These are phyloP conservation scores for Nemurella pictetii DNA, from an alignment of 2,888 invertebrate species.

Conservation along the genomic window DNA sequence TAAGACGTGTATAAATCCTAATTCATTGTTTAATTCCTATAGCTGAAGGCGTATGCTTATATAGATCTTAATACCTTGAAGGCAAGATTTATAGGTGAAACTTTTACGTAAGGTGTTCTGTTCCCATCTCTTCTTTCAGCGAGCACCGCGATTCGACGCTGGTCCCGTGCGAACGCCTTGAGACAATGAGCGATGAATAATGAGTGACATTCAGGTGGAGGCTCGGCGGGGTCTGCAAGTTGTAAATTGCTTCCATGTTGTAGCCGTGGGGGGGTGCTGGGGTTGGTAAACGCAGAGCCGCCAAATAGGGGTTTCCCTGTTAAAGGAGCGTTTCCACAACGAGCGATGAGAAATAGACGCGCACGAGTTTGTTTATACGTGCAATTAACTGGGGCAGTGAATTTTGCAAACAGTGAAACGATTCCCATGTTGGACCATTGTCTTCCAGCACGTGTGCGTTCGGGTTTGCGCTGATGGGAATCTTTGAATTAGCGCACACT, in stretches of 20 bases:
- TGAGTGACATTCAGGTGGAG: constrained; percentile 27
- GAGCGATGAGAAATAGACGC: constrained; percentile 16
- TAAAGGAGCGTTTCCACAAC: not conserved
- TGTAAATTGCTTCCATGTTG: constrained; percentile 26
- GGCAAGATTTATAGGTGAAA: constrained; percentile 29
- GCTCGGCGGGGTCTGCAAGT: constrained; percentile 19
- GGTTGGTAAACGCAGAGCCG: not conserved
- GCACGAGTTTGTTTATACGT: not conserved
- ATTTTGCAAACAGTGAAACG: constrained; percentile 12
- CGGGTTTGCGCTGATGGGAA: not conserved
- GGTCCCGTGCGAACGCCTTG: not conserved
- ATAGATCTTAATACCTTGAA: constrained; percentile 30
- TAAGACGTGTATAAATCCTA: constrained; percentile 30
- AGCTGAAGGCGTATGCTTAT: constrained; percentile 24
- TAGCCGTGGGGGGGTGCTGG: not conserved
- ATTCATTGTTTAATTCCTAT: constrained; percentile 28
- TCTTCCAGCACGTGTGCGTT: not conserved
- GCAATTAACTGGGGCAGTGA: constrained; percentile 30
- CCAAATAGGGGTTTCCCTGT: constrained; percentile 9
- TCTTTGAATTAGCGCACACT: not conserved
- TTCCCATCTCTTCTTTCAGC: constrained; percentile 18
- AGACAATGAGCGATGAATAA: constrained; percentile 30
- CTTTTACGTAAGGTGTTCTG: constrained; percentile 16
- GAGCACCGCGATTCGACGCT: not conserved
- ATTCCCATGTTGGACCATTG: not conserved